These are phyloP conservation scores for Pongo abelii DNA, from an alignment of 2,113 vertebrate genomes.

Conservation along the genomic window DNA sequence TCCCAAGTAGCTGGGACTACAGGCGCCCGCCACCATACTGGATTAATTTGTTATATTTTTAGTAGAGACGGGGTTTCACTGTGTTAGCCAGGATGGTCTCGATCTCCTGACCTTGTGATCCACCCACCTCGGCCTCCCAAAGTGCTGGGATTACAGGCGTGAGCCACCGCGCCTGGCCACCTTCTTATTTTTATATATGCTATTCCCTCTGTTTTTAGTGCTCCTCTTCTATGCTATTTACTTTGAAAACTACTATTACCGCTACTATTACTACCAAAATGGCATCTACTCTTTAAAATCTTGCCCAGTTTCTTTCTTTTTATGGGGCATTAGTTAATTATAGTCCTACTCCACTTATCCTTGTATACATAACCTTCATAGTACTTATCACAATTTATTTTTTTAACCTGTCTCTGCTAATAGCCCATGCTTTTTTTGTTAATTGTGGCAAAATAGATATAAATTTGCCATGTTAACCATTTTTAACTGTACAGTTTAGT, in stretches of 20 bases:
- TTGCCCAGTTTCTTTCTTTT: background rate
- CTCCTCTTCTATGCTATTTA: too few relatives aligned
- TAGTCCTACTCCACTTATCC: background rate
- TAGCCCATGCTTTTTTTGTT: background rate
- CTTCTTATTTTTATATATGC: background rate
- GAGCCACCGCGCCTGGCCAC: too few relatives aligned
- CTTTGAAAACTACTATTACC: too few relatives aligned
- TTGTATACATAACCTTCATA: too few relatives aligned
- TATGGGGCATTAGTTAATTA: background rate
- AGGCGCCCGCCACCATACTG: too few relatives aligned
- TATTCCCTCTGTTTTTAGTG: background rate
- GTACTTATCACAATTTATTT: background rate
- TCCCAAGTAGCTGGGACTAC: too few relatives aligned
- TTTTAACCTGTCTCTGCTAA: background rate
- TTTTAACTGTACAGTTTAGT: background rate
- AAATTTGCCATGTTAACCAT: background rate
- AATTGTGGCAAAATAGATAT: background rate
- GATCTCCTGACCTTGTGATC: too few relatives aligned
- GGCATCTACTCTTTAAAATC: background rate
- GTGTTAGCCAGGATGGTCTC: too few relatives aligned
- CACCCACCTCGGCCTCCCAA: too few relatives aligned
- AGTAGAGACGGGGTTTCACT: too few relatives aligned
- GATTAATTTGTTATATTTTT: too few relatives aligned
- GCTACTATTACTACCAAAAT: background rate
- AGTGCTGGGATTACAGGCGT: too few relatives aligned